Evolutionary conservation across 2,888 invertebrate species (phyloP), one percentile per base, ranked within the genome.

Genomic region (Herminia tarsipennalis): DNA sequence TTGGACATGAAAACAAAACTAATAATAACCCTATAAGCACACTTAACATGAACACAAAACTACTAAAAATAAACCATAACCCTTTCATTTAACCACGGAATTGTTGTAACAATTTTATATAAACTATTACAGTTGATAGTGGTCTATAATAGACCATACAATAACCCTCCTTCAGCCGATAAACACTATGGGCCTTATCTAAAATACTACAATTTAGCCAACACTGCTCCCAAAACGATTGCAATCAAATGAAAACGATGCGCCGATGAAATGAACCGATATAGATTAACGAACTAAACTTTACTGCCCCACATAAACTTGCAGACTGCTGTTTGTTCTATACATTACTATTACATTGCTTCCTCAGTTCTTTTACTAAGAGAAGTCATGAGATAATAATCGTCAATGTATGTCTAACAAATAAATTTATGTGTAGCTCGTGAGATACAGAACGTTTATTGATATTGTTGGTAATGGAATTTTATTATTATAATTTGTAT

Each of bases 401-500:
- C 44, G 24, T 65, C 64, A 66, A 65, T 70, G 68, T 56, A 64
- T 63, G 45, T 32, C 48, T 44, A 30, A 55, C 56, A 58, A 57
- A 61, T 40, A 53, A 56, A 44, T 56, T 49, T 53, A 59, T 55
- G 56, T 45, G 43, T 6, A 60, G 53, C 54, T 70, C 66, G 68
- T 70, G 65, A 66, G 60, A 61, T 67, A 54, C 48, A 37, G 43
- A 57, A 55, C 42, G 51, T 67, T 74, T 72, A 78, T 75, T 75
- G 74, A 76, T 78, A 71, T 67, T 65, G 70, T 66, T 35, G 30
- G 43, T 75, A 78, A 79, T 79, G 66, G 56, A 70, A 59, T 67
- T 76, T 77, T 70, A 75, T 76, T 77, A 78, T 75, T 70, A 66
- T 73, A 73, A 77, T 79, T 75, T 73, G 68, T 70, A 64, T 56